Evolutionary conservation across 1,140 invertebrate genomes (phyloP), one percentile per base, ranked within the genome.

Genomic region (Fopius arisanus): DNA sequence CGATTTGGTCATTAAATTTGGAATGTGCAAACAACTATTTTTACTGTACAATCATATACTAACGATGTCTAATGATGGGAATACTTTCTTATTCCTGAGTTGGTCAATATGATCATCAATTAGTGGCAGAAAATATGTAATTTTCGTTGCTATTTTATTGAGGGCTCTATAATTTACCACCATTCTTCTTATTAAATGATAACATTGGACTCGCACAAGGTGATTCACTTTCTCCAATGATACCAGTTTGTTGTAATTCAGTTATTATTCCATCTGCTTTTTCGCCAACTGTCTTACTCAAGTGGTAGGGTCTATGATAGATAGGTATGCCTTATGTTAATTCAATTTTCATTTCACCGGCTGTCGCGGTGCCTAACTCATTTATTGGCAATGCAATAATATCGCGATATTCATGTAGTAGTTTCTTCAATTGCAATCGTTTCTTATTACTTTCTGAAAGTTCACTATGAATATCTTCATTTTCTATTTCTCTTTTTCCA

Each of bases 261-360:
- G 80, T 48, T 14, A 88, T 73, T 33, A 87, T 81, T 75, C 79
- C 19, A 6, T 79, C 73, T 23, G 87, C 75, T 10, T 76, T 75
- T 54, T 82, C 73, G 23, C 78, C 71, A 67, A 85, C 81, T 10
- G 68, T 40, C 3, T 70, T 51, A 10, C 81, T 79, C 31, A 84
- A 33, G 0, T 71, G 62, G 72, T 74, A 78, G 14, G 82, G 83
- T 48, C 75, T 70, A 48, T 81, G 78, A 73, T 77, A 74, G 74
- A 82, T 67, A 26, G 79, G 79, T 81, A 83, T 77, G 29, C 78
- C 75, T 62, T 80, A 77, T 77, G 77, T 79, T 73, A 83, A 48
- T 67, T 76, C 33, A 9, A 83, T 76, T 70, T 75, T 72, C 67
- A 83, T 59, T 63, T 77, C 62, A 3, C 73, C 69, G 1, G 73